A percentile compares a stretch with the other conserved stretches of the same genome.
phyloP scores from a whole-genome alignment of 2,888 invertebrate species.

The Plebejus argus region DNA sequence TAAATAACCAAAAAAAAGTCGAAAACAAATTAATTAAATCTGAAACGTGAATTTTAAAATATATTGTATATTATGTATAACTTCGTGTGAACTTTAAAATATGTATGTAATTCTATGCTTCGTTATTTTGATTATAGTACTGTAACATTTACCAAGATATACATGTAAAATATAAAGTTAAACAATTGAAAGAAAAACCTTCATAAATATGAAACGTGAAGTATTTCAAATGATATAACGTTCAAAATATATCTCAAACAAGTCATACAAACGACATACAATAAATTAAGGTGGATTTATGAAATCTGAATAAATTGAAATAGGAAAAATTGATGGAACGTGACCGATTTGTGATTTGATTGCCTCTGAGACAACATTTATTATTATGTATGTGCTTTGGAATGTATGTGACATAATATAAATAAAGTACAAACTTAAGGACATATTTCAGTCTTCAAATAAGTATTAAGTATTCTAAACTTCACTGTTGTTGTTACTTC shows the following conservation, averaged over 20 bases:
- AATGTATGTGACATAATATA: too few species aligned
- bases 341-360: slow-evolving; percentile 7
- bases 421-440: too few species aligned
- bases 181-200: neutral
- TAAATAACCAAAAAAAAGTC: too few species aligned
- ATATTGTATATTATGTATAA: too few species aligned
- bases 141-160: neutral
- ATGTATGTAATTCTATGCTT: too few species aligned
- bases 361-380: neutral
- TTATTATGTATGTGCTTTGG: neutral
- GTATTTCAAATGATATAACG: neutral
- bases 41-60: too few species aligned
- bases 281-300: slow-evolving; percentile 7
- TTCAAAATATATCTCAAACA: neutral
- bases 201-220: neutral
- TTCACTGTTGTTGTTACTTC: too few species aligned
- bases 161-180: neutral
- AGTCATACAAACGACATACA: slow-evolving; percentile 9
- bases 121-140: too few species aligned
- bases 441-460: too few species aligned
- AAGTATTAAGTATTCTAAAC: too few species aligned
- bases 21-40: too few species aligned
- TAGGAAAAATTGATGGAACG: neutral
- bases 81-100: too few species aligned
- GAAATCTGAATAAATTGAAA: slow-evolving; percentile 17